Evolutionary conservation across 2,113 vertebrate genomes (phyloP).

Genomic region (Notechis scutatus): DNA sequence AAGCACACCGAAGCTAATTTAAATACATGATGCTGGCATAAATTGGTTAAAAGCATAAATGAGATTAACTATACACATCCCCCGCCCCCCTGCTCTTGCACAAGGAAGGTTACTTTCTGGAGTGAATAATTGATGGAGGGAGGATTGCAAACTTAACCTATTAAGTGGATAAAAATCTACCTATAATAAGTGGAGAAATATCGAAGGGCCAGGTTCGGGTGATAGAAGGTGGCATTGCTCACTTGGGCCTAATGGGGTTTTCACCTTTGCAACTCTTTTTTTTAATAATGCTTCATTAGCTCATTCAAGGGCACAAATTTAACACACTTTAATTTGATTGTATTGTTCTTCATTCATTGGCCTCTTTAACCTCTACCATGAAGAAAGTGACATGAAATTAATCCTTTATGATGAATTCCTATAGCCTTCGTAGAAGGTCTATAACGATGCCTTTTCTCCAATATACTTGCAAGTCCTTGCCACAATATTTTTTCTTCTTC

Average conservation of each 20-base stretch:
- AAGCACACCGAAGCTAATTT: constrained; percentile 67
- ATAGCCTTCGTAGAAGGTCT: constrained; percentile 26
- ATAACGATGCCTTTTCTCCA: constrained; percentile 44
- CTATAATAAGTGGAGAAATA: constrained; percentile 49
- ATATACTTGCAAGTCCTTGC: constrained; percentile 31
- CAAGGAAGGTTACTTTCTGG: constrained; percentile 47
- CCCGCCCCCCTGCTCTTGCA: constrained; percentile 28
- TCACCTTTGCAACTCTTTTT: constrained; percentile 4
- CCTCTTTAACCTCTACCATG: constrained; percentile 11
- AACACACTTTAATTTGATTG: constrained; percentile 16
- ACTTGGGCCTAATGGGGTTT: constrained; percentile 23
- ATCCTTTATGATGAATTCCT: constrained; percentile 28
- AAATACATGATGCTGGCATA: constrained; percentile 69
- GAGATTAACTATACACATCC: constrained; percentile 62
- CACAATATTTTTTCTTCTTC: constrained; percentile 57
- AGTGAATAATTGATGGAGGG: constrained; percentile 64
- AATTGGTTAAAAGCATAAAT: constrained; percentile 68
- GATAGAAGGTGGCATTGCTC: neutral
- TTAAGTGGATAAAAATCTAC: constrained; percentile 62
- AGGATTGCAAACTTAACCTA: constrained; percentile 41
- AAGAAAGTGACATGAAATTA: constrained; percentile 32
- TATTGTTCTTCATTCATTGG: constrained; percentile 1
- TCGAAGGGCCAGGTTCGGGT: constrained; percentile 40
- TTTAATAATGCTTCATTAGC: constrained; percentile 1
- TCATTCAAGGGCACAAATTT: constrained; percentile 43